These are phyloP conservation scores for Meloidogyne chitwoodi DNA, from an alignment of 1,140 invertebrate species.

Conservation along the genomic window DNA sequence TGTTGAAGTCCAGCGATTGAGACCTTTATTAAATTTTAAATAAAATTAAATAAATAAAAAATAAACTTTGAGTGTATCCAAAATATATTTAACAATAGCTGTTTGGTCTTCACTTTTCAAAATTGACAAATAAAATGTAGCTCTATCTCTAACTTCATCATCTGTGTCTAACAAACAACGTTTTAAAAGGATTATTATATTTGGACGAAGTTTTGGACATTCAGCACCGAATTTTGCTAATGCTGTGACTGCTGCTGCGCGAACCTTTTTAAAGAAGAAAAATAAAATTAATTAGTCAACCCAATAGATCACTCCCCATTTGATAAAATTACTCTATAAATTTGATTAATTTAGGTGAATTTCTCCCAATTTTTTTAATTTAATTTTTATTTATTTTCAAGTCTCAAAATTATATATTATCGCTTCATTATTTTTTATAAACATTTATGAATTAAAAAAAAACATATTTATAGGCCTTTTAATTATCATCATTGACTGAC, in stretches of 20 bases:
- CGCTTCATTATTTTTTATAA: not conserved
- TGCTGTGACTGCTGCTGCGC: constrained; percentile 83
- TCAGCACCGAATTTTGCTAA: constrained; percentile 93
- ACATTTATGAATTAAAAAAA: not conserved
- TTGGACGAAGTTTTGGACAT: constrained; percentile 82
- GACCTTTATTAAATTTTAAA: constrained; percentile 64
- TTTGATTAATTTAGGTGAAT: too few relatives aligned
- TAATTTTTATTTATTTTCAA: too few relatives aligned
- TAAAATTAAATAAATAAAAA: not conserved
- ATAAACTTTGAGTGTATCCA: constrained; percentile 66
- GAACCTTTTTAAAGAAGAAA: constrained; percentile 38
- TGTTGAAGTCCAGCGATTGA: constrained; percentile 81
- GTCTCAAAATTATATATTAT: not conserved
- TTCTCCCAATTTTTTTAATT: too few relatives aligned
- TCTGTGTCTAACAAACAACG: constrained; percentile 92
- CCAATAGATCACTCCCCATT: too few relatives aligned
- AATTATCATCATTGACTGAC: constrained; percentile 29
- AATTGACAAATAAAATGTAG: constrained; percentile 89
- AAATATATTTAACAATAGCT: constrained; percentile 78
- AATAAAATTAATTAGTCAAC: not conserved
- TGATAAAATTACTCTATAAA: too few relatives aligned
- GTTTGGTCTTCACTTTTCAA: constrained; percentile 69
- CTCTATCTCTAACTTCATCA: constrained; percentile 94
- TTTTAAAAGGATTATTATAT: constrained; percentile 72
- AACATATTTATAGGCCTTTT: constrained; percentile 35